phyloP scores from a whole-genome alignment of 30 jellyfish, hydroid and myxozoan species.

The Turritopsis dohrnii region DNA sequence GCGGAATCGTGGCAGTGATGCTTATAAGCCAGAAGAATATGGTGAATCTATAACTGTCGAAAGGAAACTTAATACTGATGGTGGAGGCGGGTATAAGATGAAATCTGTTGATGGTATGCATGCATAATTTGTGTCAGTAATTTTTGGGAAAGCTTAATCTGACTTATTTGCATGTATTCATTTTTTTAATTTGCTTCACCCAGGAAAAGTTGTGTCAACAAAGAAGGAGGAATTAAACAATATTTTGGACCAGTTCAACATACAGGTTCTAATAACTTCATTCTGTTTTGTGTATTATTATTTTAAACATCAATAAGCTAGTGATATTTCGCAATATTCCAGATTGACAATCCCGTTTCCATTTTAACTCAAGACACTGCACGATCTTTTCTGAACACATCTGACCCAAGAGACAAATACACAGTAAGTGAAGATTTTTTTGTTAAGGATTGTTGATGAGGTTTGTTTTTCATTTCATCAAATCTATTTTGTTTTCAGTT shows the following conservation, averaged over 20 bases:
- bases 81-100: slow-evolving; percentile 63
- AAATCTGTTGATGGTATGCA: slow-evolving; percentile 56
- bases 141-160: no score
- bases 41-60: slow-evolving; percentile 69
- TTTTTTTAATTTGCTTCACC: neutral
- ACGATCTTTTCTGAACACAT: slow-evolving; percentile 86
- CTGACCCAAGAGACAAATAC: slow-evolving; percentile 85
- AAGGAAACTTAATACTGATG: slow-evolving; percentile 62
- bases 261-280: slow-evolving; percentile 49
- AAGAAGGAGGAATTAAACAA: slow-evolving; percentile 72
- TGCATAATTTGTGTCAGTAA: no score
- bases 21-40: slow-evolving; percentile 68
- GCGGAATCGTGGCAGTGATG: slow-evolving; percentile 85
- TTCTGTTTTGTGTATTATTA: neutral
- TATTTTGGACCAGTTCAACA: slow-evolving; percentile 87
- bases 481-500: slow-evolving; percentile 61
- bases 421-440: no score
- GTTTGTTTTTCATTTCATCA: no score
- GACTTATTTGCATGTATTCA: neutral
- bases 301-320: no score
- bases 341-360: slow-evolving; percentile 97
- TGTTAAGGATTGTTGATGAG: no score
- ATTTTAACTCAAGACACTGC: slow-evolving; percentile 94
- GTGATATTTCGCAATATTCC: neutral
- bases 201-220: slow-evolving; percentile 75